A percentile compares a stretch with the other conserved stretches of the same genome.
Evolutionary conservation across 2,797 vertebrate species (phyloP).

Genomic region (Xiphorhynchus erythropygius): DNA sequence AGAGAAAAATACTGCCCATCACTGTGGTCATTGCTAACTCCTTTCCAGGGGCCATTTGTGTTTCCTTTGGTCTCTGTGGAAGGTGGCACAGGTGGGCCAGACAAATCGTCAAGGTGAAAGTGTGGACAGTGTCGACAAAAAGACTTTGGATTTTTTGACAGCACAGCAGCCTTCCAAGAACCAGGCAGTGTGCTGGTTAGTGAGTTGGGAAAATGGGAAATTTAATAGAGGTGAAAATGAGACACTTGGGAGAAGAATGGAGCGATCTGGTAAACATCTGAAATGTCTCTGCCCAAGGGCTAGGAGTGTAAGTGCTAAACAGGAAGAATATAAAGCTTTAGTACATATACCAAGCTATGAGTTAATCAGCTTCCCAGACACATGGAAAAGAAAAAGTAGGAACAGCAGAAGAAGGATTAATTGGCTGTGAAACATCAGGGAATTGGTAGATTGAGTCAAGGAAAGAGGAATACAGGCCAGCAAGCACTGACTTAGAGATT

Average conservation of each 20-base stretch:
- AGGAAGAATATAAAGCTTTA: slow-evolving; percentile 44
- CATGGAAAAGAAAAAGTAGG: slow-evolving; percentile 38
- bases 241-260: slow-evolving; percentile 20
- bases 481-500: not conserved
- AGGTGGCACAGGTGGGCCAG: not conserved
- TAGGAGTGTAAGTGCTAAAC: slow-evolving; percentile 9
- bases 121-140: not conserved
- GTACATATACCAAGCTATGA: slow-evolving; percentile 29
- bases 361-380: slow-evolving; percentile 53
- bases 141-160: not conserved
- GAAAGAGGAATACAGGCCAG: slow-evolving; percentile 14
- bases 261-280: slow-evolving; percentile 50
- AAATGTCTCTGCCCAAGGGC: slow-evolving; percentile 29
- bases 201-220: slow-evolving; percentile 50
- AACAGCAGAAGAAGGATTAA: slow-evolving; percentile 55
- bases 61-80: not conserved
- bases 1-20: not conserved
- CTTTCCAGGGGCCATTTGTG: not conserved
- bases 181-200: not conserved
- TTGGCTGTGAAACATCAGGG: slow-evolving; percentile 57
- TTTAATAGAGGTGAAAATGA: slow-evolving; percentile 55
- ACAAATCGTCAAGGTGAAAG: not conserved
- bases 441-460: slow-evolving; percentile 32
- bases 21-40: not conserved
- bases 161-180: slow-evolving; percentile 16